These are phyloP conservation scores for Xenops minutus DNA, from an alignment of 2,797 vertebrate genomes.

Conservation along the genomic window DNA sequence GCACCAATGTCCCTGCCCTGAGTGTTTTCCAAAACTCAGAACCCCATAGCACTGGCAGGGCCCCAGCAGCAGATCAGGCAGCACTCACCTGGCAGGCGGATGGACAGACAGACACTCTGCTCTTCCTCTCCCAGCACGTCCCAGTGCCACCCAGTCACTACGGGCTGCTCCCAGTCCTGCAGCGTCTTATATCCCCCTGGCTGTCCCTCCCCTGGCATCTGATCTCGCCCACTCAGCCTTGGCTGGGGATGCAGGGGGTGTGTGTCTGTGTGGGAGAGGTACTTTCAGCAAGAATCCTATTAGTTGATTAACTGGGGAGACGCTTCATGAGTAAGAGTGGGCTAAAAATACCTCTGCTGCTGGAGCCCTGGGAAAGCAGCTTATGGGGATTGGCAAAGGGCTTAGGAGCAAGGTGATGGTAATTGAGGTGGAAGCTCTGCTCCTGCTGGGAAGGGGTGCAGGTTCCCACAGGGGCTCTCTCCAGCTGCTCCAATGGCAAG, in stretches of 20 bases:
- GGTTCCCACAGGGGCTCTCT: neutral
- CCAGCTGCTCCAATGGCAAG: neutral
- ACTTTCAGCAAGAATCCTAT: constrained; percentile 43
- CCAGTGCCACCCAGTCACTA: neutral
- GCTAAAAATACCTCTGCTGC: constrained; percentile 22
- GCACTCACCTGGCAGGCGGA: constrained; percentile 4
- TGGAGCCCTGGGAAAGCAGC: constrained; percentile 47
- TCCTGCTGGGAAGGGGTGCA: neutral
- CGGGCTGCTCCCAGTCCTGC: neutral
- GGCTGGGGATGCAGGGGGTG: neutral
- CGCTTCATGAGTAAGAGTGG: constrained; percentile 29
- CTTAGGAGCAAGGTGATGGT: constrained; percentile 46
- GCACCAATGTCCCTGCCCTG: fast-evolving
- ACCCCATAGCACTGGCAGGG: neutral
- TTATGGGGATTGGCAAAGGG: constrained; percentile 46
- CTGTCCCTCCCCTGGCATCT: constrained; percentile 24
- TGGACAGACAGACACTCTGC: neutral
- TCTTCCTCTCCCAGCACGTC: neutral
- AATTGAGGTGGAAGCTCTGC: constrained; percentile 38
- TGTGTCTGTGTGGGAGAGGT: neutral
- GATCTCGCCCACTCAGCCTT: neutral
- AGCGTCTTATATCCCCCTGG: constrained; percentile 26
- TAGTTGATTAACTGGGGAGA: constrained; percentile 53
- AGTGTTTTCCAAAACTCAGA: neutral
- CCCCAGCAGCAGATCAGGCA: neutral